These are phyloP conservation scores for Phyllostomus hastatus DNA, from an alignment of 2,113 vertebrate species.

Conservation along the genomic window DNA sequence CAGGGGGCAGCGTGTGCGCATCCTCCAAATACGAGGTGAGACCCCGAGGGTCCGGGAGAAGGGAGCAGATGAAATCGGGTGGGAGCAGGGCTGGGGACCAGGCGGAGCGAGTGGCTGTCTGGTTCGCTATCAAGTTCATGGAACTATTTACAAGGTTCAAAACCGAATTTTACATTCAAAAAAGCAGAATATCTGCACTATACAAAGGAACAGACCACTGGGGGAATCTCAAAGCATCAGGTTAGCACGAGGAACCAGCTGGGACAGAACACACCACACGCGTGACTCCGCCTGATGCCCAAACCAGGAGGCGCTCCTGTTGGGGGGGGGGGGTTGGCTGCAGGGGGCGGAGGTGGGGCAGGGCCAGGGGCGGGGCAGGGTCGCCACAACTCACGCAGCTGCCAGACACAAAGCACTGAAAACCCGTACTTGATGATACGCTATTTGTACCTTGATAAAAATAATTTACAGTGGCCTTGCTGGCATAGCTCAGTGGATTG, in stretches of 20 bases:
- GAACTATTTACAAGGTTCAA: not conserved
- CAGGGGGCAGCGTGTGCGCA: accelerated
- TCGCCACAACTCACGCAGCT: accelerated
- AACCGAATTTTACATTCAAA: not conserved
- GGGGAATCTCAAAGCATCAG: accelerated
- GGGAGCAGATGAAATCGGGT: not conserved
- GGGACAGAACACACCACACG: accelerated
- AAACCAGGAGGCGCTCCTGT: not conserved
- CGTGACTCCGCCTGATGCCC: not conserved
- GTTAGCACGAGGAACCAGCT: not conserved
- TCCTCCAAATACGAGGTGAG: too few species aligned
- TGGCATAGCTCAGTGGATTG: too few species aligned
- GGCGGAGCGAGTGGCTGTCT: not conserved
- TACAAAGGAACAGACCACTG: not conserved
- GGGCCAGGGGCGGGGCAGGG: not conserved
- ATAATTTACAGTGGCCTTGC: too few species aligned
- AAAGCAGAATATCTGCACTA: too few species aligned
- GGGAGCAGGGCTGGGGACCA: not conserved
- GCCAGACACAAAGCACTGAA: not conserved
- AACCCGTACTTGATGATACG: too few species aligned
- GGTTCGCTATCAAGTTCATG: not conserved
- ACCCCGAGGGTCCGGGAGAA: not conserved
- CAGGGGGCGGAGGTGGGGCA: not conserved
- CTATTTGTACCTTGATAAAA: not conserved
- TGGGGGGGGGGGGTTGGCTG: not conserved